Conservation (phyloP, 2,797 vertebrate species). For the Pempheris klunzingeri region DNA sequence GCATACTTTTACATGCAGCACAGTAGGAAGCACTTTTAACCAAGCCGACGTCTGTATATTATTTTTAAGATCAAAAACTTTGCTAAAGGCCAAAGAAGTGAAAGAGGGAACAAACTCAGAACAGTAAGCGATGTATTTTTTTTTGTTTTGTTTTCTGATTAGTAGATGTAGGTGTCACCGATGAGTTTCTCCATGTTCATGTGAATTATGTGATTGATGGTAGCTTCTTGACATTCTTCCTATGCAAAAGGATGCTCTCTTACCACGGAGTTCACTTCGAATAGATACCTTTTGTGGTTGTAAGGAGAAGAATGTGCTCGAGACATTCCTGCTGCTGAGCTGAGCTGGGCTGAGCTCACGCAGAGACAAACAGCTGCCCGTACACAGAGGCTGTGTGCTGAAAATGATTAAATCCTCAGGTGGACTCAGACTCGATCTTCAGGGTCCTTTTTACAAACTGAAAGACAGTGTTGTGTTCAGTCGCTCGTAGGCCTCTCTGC, state of each 20-base stretch:
- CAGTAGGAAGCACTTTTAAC: constrained; percentile 72
- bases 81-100: constrained; percentile 75
- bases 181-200: constrained; percentile 44
- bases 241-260: constrained; percentile 49
- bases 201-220: constrained; percentile 54
- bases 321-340: constrained; percentile 58
- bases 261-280: constrained; percentile 36
- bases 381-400: constrained; percentile 11
- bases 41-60: constrained; percentile 15
- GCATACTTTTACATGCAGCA: constrained; percentile 71
- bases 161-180: constrained; percentile 37
- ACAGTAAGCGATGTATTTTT: constrained; percentile 23
- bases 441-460: constrained; percentile 41
- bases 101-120: constrained; percentile 52
- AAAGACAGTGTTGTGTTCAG: constrained; percentile 52
- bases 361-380: constrained; percentile 26
- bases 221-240: constrained; percentile 60
- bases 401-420: constrained; percentile 20
- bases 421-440: constrained; percentile 33
- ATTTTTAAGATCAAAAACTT: constrained; percentile 72
- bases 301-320: constrained; percentile 21
- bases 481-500: constrained; percentile 1
- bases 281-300: constrained; percentile 32
- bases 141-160: constrained; percentile 48
- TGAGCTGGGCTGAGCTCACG: constrained; percentile 51